Conservation (phyloP, 2,888 invertebrate genomes). For the Cephus pulcher region DNA sequence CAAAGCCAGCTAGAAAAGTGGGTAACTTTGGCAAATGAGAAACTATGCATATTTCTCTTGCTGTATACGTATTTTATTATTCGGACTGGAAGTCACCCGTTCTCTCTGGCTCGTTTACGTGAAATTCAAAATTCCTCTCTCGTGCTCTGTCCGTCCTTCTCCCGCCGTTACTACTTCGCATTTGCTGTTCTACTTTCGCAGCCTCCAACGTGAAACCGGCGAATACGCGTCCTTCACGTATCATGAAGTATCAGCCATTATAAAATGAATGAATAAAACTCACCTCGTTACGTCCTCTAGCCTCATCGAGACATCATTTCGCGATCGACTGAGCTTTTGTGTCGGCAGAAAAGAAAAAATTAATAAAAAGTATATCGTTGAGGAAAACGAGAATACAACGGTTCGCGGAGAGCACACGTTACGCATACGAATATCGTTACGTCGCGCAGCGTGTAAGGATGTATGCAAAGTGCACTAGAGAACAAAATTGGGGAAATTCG, state of each 20-base stretch:
- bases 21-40: slow-evolving; percentile 15
- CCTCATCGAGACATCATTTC: background rate
- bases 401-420: background rate
- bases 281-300: background rate
- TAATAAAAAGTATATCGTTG: background rate
- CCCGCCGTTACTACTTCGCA: background rate
- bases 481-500: background rate
- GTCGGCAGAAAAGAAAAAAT: background rate
- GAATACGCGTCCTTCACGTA: background rate
- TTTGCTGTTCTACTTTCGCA: background rate
- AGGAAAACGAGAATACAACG: background rate
- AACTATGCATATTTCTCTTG: slow-evolving; percentile 14
- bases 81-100: background rate
- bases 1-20: background rate
- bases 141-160: background rate
- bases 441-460: background rate
- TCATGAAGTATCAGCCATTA: background rate
- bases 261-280: background rate
- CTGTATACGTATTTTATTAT: slow-evolving; percentile 4
- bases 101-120: background rate
- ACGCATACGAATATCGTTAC: background rate
- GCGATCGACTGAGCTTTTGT: background rate
- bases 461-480: background rate
- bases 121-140: background rate
- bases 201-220: background rate